phyloP scores from a whole-genome alignment of 1,140 invertebrate genomes.

The Leptestheria dahalacensis region DNA sequence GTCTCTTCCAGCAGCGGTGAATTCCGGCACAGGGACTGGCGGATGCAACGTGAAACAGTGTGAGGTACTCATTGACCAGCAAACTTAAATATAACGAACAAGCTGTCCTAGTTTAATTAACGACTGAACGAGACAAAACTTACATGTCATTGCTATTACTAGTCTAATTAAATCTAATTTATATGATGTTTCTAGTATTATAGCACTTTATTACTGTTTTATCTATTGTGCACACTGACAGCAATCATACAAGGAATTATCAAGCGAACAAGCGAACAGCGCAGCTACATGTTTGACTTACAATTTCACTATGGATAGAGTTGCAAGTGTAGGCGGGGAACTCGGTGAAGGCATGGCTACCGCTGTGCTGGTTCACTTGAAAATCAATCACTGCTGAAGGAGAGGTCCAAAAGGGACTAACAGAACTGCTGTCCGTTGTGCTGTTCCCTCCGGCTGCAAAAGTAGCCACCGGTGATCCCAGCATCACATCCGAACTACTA shows the following conservation, averaged over 20 bases:
- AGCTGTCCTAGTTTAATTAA: too few species aligned
- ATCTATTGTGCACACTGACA: too few species aligned
- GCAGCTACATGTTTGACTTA: not conserved
- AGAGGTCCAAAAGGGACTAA: slow-evolving; percentile 5
- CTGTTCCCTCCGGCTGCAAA: not conserved
- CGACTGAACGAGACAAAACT: too few species aligned
- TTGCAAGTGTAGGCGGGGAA: not conserved
- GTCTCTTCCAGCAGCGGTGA: not conserved
- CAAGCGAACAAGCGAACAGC: not conserved
- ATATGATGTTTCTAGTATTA: too few species aligned
- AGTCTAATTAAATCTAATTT: too few species aligned
- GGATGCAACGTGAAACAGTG: too few species aligned
- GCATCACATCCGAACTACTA: not conserved
- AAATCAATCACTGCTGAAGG: slow-evolving; percentile 6
- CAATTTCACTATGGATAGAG: not conserved
- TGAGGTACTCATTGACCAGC: too few species aligned
- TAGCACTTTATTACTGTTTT: too few species aligned
- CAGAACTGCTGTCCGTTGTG: not conserved
- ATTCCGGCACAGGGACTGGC: not conserved
- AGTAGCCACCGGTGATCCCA: not conserved
- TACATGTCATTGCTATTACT: too few species aligned
- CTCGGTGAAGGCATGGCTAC: not conserved
- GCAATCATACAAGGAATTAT: not conserved
- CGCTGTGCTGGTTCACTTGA: not conserved
- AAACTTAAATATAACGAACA: too few species aligned